phyloP scores from a whole-genome alignment of 2,113 vertebrate genomes.

The Hirundichthys speculiger region DNA sequence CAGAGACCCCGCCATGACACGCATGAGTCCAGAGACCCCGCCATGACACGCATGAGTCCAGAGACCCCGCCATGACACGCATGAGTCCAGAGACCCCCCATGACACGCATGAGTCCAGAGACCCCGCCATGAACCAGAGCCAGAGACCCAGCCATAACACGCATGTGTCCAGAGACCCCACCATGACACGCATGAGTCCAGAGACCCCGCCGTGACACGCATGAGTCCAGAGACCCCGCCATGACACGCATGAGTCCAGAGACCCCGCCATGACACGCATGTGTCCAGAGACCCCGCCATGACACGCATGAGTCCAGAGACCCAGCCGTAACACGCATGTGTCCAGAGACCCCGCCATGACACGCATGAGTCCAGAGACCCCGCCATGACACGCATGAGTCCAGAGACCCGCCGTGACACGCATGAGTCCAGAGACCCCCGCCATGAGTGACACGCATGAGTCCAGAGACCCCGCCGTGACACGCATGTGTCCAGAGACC shows the following conservation, averaged over 20 bases:
- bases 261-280: too few relatives aligned
- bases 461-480: conserved; percentile 33
- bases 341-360: conserved; percentile 25
- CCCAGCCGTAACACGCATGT: too few relatives aligned
- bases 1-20: conserved; percentile 17
- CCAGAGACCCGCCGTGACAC: too few relatives aligned
- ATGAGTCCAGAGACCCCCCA: conserved; percentile 44
- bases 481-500: conserved; percentile 44
- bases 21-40: conserved; percentile 48
- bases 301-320: conserved; percentile 40
- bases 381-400: conserved; percentile 30
- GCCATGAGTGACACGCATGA: conserved; percentile 17
- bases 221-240: conserved; percentile 43
- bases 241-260: conserved; percentile 33
- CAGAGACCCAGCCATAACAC: conserved; percentile 17
- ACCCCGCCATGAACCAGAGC: too few relatives aligned
- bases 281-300: conserved; percentile 26
- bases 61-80: conserved; percentile 25
- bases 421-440: conserved; percentile 44
- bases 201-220: conserved; percentile 25
- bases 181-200: conserved; percentile 26
- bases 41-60: conserved; percentile 26
- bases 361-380: conserved; percentile 43
- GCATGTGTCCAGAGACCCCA: conserved; percentile 48
- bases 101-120: conserved; percentile 35